Evolutionary conservation across 2,888 invertebrate genomes (phyloP).

Genomic region (Epirrita christyi): DNA sequence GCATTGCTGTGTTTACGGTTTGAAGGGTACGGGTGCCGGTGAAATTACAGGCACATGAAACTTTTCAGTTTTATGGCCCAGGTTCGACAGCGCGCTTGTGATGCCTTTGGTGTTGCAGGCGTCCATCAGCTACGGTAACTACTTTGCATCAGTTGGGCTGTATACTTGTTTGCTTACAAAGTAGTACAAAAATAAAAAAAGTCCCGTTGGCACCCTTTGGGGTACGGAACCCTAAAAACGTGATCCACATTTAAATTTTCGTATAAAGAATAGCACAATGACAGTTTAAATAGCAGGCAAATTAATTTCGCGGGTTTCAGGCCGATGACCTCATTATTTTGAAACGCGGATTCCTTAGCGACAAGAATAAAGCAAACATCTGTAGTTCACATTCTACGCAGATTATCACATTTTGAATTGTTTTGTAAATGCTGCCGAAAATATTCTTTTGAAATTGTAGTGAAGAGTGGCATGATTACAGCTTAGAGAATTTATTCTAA

Average conservation of each 20-base stretch:
- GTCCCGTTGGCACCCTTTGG: too few relatives aligned
- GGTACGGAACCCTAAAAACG: not conserved
- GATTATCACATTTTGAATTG: conserved; percentile 11
- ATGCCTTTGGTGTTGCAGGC: too few relatives aligned
- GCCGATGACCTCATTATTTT: conserved; percentile 22
- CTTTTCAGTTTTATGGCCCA: too few relatives aligned
- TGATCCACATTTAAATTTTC: not conserved
- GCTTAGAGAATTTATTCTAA: not conserved
- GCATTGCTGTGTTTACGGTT: too few relatives aligned
- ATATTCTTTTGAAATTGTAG: conserved; percentile 11
- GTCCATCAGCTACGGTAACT: too few relatives aligned
- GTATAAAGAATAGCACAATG: not conserved
- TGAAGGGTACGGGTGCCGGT: too few relatives aligned
- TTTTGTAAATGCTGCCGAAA: conserved; percentile 3
- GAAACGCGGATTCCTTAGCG: conserved; percentile 16
- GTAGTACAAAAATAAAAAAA: too few relatives aligned
- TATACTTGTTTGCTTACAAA: too few relatives aligned
- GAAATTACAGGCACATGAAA: too few relatives aligned
- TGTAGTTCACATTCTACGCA: conserved; percentile 12
- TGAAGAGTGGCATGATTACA: conserved; percentile 2
- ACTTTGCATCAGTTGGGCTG: too few relatives aligned
- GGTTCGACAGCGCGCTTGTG: too few relatives aligned
- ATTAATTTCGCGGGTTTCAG: conserved; percentile 11
- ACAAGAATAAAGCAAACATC: conserved; percentile 20
- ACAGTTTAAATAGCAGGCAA: not conserved